These are phyloP conservation scores for Proisotoma minuta DNA, from an alignment of 2,888 invertebrate species.

Conservation along the genomic window DNA sequence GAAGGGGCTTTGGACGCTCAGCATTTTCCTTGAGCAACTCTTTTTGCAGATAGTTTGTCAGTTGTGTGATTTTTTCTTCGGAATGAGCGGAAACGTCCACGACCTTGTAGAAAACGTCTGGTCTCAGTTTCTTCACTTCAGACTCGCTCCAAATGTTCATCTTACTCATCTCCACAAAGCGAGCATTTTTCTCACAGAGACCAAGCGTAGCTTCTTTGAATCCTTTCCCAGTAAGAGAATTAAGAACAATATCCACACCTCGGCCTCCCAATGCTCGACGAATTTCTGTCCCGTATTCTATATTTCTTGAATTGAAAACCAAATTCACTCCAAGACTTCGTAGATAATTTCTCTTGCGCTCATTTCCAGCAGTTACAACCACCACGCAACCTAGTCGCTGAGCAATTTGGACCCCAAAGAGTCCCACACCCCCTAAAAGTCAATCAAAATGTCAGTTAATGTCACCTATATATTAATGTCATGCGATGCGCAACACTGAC, in stretches of 20 bases:
- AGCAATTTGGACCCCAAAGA: constrained; percentile 19
- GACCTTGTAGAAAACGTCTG: constrained; percentile 6
- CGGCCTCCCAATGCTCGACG: background rate
- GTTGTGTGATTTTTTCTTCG: background rate
- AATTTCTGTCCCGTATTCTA: background rate
- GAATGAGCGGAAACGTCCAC: background rate
- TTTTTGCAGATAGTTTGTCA: background rate
- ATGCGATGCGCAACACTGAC: too few relatives aligned
- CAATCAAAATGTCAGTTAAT: too few relatives aligned
- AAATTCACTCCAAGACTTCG: background rate
- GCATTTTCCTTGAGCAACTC: background rate
- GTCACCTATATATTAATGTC: too few relatives aligned
- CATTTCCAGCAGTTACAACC: constrained; percentile 24
- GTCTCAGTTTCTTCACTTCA: background rate
- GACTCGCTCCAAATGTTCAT: constrained; percentile 8
- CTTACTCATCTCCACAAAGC: constrained; percentile 15
- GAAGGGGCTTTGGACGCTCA: background rate
- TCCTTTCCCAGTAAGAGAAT: constrained; percentile 3
- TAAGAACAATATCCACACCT: constrained; percentile 3
- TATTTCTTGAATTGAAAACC: constrained; percentile 4
- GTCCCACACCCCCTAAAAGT: constrained; percentile 26
- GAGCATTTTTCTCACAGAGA: background rate
- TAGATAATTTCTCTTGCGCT: constrained; percentile 19
- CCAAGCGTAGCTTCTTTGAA: constrained; percentile 11
- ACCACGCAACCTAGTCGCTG: constrained; percentile 10